phyloP scores from a whole-genome alignment of 1,140 invertebrate species.

The Drosophila nigromelanica region DNA sequence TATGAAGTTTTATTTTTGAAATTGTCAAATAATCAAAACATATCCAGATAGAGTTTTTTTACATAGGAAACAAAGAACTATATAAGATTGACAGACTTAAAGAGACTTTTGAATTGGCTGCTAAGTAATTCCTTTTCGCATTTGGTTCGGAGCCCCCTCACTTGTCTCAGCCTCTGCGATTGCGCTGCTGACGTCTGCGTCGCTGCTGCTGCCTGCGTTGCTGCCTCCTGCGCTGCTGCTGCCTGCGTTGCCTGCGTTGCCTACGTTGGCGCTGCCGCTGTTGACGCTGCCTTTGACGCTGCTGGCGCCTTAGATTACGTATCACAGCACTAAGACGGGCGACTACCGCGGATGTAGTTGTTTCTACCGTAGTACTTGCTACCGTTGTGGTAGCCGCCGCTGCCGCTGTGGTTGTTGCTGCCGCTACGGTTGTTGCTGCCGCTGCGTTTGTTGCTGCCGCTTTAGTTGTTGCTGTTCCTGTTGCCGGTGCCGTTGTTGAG shows the following conservation, averaged over 20 bases:
- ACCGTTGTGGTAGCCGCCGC: neutral
- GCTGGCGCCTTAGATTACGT: neutral
- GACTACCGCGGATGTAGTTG: neutral
- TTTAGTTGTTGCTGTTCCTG: neutral
- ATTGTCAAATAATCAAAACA: too few species aligned
- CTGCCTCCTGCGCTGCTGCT: conserved; percentile 2
- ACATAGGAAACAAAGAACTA: too few species aligned
- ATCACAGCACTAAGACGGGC: neutral
- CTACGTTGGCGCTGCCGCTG: neutral
- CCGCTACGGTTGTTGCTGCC: neutral
- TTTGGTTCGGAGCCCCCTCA: too few species aligned
- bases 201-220: too few species aligned
- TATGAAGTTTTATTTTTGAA: too few species aligned
- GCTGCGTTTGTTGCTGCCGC: neutral
- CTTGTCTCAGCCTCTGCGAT: neutral
- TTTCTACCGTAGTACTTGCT: neutral
- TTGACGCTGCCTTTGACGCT: neutral
- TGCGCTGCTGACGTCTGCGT: neutral
- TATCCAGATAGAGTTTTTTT: too few species aligned
- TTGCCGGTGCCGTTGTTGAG: neutral
- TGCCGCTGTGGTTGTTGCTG: neutral
- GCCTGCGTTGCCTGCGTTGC: neutral
- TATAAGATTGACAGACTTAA: too few species aligned
- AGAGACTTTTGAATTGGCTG: too few species aligned
- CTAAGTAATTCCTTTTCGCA: too few species aligned